Percentiles rank a stretch among this genome's conserved stretches.
Evolutionary conservation across 2,797 vertebrate species (phyloP).

Genomic region (Poecilia wingei): DNA sequence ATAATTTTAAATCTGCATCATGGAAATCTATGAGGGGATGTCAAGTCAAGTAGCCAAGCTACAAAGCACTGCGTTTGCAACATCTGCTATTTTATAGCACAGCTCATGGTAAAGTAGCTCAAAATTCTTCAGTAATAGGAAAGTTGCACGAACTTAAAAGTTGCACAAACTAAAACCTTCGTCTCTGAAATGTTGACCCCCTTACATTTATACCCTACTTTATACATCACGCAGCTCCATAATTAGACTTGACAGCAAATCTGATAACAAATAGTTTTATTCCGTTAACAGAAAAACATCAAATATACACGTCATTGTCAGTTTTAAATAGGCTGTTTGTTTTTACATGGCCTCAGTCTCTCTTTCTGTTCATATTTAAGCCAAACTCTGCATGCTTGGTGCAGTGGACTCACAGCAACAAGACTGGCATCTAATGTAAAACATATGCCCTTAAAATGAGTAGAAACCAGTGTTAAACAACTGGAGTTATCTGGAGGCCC

Average conservation of each 20-base stretch:
- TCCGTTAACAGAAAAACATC: conserved; percentile 58
- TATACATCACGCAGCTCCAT: not conserved
- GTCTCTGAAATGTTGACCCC: not conserved
- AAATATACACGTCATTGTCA: conserved; percentile 65
- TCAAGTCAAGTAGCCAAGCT: not conserved
- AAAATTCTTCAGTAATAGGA: not conserved
- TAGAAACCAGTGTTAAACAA: conserved; percentile 49
- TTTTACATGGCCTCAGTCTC: conserved; percentile 5
- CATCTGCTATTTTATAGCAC: not conserved
- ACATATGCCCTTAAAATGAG: conserved; percentile 65
- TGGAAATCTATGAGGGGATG: not conserved
- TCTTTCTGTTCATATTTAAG: conserved; percentile 46
- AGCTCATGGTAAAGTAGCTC: not conserved
- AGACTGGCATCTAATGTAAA: conserved; percentile 68
- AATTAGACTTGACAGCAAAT: conserved; percentile 3
- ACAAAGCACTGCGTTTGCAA: not conserved
- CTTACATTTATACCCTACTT: not conserved
- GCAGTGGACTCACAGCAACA: conserved; percentile 38
- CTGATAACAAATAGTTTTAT: conserved; percentile 39
- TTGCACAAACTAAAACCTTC: not conserved
- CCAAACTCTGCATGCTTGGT: conserved; percentile 66
- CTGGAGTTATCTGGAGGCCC: conserved; percentile 24
- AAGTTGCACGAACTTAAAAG: not conserved
- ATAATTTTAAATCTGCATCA: not conserved
- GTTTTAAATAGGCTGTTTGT: conserved; percentile 34